These are phyloP conservation scores for Eonycteris spelaea DNA, from an alignment of 2,113 vertebrate species.

Conservation along the genomic window DNA sequence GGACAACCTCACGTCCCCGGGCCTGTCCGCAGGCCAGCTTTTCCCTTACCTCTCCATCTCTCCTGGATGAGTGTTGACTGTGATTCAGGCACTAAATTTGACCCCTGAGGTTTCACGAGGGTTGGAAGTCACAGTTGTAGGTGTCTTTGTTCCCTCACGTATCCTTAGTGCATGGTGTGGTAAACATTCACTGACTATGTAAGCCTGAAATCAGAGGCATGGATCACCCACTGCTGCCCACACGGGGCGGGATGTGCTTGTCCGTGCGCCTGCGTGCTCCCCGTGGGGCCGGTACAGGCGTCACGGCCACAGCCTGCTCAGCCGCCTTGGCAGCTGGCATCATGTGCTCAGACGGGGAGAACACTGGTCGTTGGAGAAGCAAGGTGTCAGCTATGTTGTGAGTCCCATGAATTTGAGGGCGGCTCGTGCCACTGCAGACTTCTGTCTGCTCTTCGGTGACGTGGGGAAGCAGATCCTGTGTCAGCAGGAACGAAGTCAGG, in stretches of 20 bases:
- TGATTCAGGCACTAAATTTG: not conserved
- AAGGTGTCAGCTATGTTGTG: not conserved
- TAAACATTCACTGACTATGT: not conserved
- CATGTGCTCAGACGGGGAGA: not conserved
- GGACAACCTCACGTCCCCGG: no score
- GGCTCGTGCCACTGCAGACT: not conserved
- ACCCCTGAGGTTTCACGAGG: not conserved
- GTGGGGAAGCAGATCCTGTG: not conserved
- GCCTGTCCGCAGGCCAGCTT: not conserved
- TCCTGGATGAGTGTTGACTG: not conserved
- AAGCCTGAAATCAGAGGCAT: not conserved
- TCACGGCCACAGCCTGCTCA: no score
- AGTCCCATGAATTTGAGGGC: not conserved
- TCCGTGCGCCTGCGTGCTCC: no score
- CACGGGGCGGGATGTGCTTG: not conserved
- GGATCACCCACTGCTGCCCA: not conserved
- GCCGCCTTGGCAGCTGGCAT: not conserved
- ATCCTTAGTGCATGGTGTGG: not conserved
- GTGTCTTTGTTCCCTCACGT: not conserved
- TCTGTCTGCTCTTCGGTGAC: not conserved
- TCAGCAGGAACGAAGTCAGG: not conserved
- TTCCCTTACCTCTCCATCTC: not conserved
- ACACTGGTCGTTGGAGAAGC: not conserved
- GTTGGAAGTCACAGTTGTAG: not conserved
- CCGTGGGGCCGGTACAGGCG: no score